Conservation (phyloP, 2,888 invertebrate genomes). For the Psylliodes chrysocephalus region DNA sequence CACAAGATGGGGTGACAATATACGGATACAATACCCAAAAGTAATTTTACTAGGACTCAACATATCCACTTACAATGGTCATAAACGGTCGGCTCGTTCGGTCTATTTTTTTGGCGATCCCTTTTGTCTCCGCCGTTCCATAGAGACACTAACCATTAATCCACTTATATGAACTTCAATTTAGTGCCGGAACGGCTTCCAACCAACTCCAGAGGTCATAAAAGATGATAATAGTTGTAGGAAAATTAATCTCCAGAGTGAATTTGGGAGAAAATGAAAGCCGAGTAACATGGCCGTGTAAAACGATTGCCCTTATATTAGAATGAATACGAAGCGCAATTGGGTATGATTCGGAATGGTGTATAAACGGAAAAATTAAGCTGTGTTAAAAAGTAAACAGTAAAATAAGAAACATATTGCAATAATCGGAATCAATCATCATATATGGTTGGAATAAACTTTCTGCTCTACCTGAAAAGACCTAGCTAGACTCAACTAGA, state of each 20-base stretch:
- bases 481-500: too few species aligned
- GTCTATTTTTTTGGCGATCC: not conserved
- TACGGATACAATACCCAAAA: not conserved
- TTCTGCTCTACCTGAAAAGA: too few species aligned
- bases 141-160: slow-evolving; percentile 15
- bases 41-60: not conserved
- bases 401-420: too few species aligned
- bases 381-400: too few species aligned
- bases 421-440: too few species aligned
- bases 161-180: slow-evolving; percentile 15
- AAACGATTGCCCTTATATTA: slow-evolving; percentile 3
- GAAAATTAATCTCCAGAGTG: slow-evolving; percentile 35
- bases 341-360: too few species aligned
- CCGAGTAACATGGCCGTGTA: slow-evolving; percentile 4
- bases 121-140: not conserved
- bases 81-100: not conserved
- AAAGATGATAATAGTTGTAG: slow-evolving; percentile 35
- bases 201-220: slow-evolving; percentile 24
- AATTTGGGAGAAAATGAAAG: slow-evolving; percentile 22
- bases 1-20: too few species aligned
- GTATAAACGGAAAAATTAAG: too few species aligned
- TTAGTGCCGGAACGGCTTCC: slow-evolving; percentile 8
- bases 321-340: too few species aligned
- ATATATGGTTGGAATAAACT: too few species aligned
- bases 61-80: not conserved